These are phyloP conservation scores for Spilarctia lutea DNA, from an alignment of 2,888 invertebrate species.

Conservation along the genomic window DNA sequence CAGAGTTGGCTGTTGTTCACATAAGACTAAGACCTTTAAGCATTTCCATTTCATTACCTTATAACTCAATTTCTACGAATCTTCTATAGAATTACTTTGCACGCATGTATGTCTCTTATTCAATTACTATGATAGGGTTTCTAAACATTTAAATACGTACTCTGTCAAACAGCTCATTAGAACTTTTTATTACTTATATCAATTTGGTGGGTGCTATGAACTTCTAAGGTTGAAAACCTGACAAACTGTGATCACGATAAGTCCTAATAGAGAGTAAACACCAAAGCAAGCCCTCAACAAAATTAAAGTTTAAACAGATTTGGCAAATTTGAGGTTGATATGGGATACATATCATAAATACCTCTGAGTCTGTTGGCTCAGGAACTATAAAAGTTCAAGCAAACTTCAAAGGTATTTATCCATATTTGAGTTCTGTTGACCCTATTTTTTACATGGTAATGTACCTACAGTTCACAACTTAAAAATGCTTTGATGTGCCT, in stretches of 20 bases:
- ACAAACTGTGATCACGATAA: constrained; percentile 45
- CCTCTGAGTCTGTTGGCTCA: constrained; percentile 82
- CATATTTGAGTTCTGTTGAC: constrained; percentile 29
- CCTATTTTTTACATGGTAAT: constrained; percentile 25
- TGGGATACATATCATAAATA: constrained; percentile 77
- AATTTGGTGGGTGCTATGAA: constrained; percentile 6
- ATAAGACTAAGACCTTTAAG: neutral
- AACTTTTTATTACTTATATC: neutral
- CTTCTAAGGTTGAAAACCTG: constrained; percentile 3
- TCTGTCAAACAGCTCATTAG: neutral
- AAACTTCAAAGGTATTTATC: constrained; percentile 78
- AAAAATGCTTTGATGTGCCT: constrained; percentile 73
- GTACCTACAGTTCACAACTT: constrained; percentile 24
- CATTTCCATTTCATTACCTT: constrained; percentile 2
- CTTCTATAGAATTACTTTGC: constrained; percentile 2
- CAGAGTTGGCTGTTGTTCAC: neutral
- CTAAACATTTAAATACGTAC: neutral
- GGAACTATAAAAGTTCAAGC: constrained; percentile 78
- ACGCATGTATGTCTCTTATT: neutral
- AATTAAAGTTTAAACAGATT: constrained; percentile 12
- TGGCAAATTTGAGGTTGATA: constrained; percentile 18
- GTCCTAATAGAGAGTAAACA: constrained; percentile 56
- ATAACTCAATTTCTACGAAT: constrained; percentile 5
- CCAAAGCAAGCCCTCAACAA: constrained; percentile 52
- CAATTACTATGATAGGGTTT: constrained; percentile 10